These are phyloP conservation scores for Rhamnusium bicolor DNA, from an alignment of 2,888 invertebrate genomes.

Conservation along the genomic window DNA sequence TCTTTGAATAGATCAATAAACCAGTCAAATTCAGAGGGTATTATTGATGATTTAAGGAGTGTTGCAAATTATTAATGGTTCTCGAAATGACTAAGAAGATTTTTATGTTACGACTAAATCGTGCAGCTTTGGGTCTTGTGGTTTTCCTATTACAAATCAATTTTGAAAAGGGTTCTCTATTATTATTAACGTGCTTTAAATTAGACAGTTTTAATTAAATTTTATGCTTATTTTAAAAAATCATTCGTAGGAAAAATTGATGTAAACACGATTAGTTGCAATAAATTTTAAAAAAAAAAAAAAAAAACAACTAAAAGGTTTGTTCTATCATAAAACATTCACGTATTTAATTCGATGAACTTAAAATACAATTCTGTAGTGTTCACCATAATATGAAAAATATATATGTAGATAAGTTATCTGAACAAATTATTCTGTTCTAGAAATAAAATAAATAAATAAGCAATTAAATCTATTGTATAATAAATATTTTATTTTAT, in stretches of 20 bases:
- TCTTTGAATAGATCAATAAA: slow-evolving; percentile 20
- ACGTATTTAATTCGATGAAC: too few relatives aligned
- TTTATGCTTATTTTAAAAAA: not conserved
- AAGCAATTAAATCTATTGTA: not conserved
- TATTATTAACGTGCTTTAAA: not conserved
- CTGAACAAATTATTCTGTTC: not conserved
- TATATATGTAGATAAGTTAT: too few relatives aligned
- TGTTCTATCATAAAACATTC: too few relatives aligned
- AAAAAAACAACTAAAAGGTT: too few relatives aligned
- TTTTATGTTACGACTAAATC: slow-evolving; percentile 46
- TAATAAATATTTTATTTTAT: not conserved
- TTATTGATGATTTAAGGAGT: slow-evolving; percentile 41
- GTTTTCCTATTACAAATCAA: slow-evolving; percentile 39
- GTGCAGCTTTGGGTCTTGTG: slow-evolving; percentile 15
- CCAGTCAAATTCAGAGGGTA: slow-evolving; percentile 11
- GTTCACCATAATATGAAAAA: too few relatives aligned
- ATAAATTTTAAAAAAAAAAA: too few relatives aligned
- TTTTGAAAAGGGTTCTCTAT: slow-evolving; percentile 5
- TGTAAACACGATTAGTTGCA: not conserved
- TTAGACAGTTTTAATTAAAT: slow-evolving; percentile 13
- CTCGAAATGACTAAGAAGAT: slow-evolving; percentile 43
- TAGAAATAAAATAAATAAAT: not conserved
- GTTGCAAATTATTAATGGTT: slow-evolving; percentile 47
- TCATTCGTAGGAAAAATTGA: not conserved
- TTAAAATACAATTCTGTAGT: too few relatives aligned